phyloP scores from a whole-genome alignment of 1,140 invertebrate species.

The Drosophila mojavensis region DNA sequence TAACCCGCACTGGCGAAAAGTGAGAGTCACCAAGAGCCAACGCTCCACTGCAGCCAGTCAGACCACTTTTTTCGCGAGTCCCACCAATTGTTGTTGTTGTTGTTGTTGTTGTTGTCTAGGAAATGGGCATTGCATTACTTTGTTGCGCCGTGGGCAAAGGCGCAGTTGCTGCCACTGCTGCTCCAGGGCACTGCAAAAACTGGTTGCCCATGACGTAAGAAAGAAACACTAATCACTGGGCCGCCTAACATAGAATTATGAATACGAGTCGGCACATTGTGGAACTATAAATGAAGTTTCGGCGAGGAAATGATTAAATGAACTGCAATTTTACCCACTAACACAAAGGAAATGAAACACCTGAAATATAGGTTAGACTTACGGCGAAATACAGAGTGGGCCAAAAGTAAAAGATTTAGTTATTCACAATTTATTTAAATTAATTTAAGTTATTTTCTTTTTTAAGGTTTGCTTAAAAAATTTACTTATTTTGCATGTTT shows the following conservation, averaged over 20 bases:
- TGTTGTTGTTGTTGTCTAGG: slow-evolving; percentile 24
- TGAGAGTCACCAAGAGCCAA: slow-evolving; percentile 24
- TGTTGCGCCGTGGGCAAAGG: slow-evolving; percentile 10
- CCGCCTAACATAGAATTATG: slow-evolving; percentile 23
- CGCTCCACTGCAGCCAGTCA: slow-evolving; percentile 55
- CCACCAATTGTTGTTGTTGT: slow-evolving; percentile 15
- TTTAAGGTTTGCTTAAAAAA: too few relatives aligned
- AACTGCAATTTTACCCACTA: neutral
- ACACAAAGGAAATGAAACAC: neutral
- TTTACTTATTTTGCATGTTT: too few relatives aligned
- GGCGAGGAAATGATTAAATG: neutral
- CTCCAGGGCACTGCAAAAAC: slow-evolving; percentile 41
- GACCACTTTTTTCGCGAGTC: slow-evolving; percentile 58
- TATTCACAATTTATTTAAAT: too few relatives aligned
- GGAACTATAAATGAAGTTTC: neutral
- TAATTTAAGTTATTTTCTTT: too few relatives aligned
- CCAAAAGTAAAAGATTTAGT: too few relatives aligned
- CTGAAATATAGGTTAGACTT: neutral
- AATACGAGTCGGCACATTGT: neutral
- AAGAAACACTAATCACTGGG: slow-evolving; percentile 11
- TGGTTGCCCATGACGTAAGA: slow-evolving; percentile 49
- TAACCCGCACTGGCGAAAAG: slow-evolving; percentile 36
- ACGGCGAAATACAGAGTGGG: too few relatives aligned
- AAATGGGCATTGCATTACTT: slow-evolving; percentile 23
- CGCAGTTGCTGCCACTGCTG: neutral